Evolutionary conservation across 2,888 invertebrate genomes (phyloP), one percentile per base, ranked within the genome.

Genomic region (Nomada flava): DNA sequence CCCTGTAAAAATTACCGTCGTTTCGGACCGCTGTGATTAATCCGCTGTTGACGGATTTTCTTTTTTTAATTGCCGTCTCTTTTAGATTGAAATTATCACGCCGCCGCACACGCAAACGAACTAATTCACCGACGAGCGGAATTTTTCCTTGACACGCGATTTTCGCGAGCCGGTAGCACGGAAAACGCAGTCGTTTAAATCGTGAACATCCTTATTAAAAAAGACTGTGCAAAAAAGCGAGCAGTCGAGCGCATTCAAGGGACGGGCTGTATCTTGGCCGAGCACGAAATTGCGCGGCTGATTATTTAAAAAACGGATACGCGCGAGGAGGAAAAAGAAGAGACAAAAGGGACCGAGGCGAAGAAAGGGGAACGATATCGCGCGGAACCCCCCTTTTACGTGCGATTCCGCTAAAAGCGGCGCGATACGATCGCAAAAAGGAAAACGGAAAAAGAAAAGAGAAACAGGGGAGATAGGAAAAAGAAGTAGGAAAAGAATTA

Each of bases 391-490:
- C 47, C 47, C 67, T 23, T 23, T 47, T 67, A n/a, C 55, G 60
- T 13, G 23, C 52, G 52, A 53, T 55, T 57, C 9, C 57, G 29
- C 29, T 73, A 47, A 73, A 47, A 73, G 57, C 20, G 47, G n/a
- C 47, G 57, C 47, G 67, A 73, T 73, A 73, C 73, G 55, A 73
- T 73, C 23, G 53, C 23, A 47, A 53, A 53, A 36, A 67, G n/a
- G 20, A 20, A 47, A 68, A 55, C 29, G 26, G 36, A 36, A 29
- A n/a, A 50, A 29, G 13, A n/a, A 42, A 11, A 7, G 4, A 42
- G 10, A n/a, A 26, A 29, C n/a, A 11, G 53, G 13, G 13, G 47
- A 53, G 64, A 55, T 20, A 53, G 23, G n/a, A 23, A 62, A 18
- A 23, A 47, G 11, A 26, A 15, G 36, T 36, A 36, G n/a, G 42